Evolutionary conservation across 2,113 vertebrate genomes (phyloP).

Genomic region (Irena cyanogastra): DNA sequence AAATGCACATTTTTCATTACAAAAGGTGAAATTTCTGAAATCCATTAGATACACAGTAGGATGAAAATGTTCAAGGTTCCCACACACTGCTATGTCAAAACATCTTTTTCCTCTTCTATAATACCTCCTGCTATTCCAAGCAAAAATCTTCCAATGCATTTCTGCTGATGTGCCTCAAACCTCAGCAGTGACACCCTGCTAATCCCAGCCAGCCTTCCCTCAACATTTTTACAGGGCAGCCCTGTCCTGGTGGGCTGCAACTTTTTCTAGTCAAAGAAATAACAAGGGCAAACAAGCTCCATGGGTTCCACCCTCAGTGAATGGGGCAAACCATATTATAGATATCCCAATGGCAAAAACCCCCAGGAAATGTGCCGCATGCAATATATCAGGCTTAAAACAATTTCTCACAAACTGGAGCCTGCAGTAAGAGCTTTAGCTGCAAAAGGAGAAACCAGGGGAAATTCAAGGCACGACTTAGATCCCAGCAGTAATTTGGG

Average conservation of each 20-base stretch:
- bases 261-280: not conserved
- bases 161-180: slow-evolving; percentile 54
- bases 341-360: not conserved
- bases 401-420: not conserved
- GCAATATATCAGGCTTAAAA: not conserved
- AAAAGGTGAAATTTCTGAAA: slow-evolving; percentile 52
- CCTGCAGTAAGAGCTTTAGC: not conserved
- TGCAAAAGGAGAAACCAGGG: not conserved
- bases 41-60: slow-evolving; percentile 55
- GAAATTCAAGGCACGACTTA: not conserved
- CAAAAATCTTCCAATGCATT: slow-evolving; percentile 22
- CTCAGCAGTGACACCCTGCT: not conserved
- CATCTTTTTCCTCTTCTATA: slow-evolving; percentile 14
- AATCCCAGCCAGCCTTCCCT: slow-evolving; percentile 22
- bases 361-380: not conserved
- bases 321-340: not conserved
- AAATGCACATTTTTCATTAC: slow-evolving; percentile 35
- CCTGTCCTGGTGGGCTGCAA: not conserved
- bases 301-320: not conserved
- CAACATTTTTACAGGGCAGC: not conserved
- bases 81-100: slow-evolving; percentile 38
- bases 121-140: slow-evolving; percentile 27
- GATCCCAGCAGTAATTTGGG: not conserved
- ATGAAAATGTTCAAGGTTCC: slow-evolving; percentile 42
- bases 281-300: not conserved